phyloP scores from a whole-genome alignment of 53 echinoderm and acorn worm genomes.

The Echinometra lucunter region DNA sequence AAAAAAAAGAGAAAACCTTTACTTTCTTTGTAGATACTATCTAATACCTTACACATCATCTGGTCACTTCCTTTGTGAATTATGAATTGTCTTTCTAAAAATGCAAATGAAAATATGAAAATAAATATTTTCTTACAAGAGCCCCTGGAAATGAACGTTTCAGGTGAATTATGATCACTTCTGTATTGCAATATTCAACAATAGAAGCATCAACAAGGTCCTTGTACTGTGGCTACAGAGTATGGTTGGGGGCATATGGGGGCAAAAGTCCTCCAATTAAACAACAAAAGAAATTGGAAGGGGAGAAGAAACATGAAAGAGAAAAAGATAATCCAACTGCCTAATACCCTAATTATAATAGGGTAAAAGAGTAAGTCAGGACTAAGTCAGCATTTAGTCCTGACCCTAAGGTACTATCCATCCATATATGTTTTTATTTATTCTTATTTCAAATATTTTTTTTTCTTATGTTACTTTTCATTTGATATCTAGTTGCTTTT shows the following conservation, averaged over 20 bases:
- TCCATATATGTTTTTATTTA: no score
- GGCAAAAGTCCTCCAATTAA: not conserved
- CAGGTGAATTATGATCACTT: conserved; percentile 24
- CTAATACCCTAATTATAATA: no score
- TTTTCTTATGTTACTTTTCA: no score
- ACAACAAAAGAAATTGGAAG: not conserved
- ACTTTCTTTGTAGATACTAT: no score
- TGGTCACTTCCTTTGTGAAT: not conserved
- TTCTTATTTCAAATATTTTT: no score
- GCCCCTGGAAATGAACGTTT: conserved; percentile 3
- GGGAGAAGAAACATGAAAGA: no score
- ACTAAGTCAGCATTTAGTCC: no score
- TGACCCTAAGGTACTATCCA: no score
- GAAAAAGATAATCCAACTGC: no score
- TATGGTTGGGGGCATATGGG: not conserved
- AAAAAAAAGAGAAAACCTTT: not conserved
- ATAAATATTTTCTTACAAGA: not conserved
- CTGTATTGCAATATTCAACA: not conserved
- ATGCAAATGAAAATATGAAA: not conserved
- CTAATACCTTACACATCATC: not conserved
- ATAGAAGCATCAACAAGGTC: not conserved
- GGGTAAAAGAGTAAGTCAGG: no score
- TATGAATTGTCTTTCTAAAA: not conserved
- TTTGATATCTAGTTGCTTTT: no score
- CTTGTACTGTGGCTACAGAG: not conserved